Evolutionary conservation across 1,140 invertebrate genomes (phyloP).

Genomic region (Schlechtendalia chinensis): DNA sequence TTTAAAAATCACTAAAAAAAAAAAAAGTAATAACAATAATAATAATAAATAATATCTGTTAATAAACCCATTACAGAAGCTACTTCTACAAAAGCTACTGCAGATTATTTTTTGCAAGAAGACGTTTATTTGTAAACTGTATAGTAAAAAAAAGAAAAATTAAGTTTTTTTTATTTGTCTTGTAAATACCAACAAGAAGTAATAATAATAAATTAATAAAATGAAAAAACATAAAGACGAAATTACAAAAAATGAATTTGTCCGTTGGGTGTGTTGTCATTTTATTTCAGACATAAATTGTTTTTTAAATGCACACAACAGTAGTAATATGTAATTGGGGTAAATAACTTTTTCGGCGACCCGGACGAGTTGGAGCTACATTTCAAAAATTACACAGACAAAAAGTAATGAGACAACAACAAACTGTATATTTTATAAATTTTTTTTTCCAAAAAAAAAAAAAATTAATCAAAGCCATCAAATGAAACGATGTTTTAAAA

Average conservation of each 20-base stretch:
- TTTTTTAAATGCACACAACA: not conserved
- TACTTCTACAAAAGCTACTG: not conserved
- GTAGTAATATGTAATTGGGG: not conserved
- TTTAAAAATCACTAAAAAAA: not conserved
- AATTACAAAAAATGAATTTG: not conserved
- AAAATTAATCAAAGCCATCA: not conserved
- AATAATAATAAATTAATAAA: constrained; percentile 11
- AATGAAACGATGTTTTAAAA: not conserved
- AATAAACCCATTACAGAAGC: no score
- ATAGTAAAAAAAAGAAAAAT: not conserved
- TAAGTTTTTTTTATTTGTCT: constrained; percentile 5
- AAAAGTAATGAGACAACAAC: not conserved
- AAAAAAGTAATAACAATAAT: no score
- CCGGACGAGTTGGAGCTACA: not conserved
- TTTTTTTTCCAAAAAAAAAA: not conserved
- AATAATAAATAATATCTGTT: no score
- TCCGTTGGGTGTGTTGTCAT: not conserved
- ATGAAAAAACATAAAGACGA: constrained; percentile 15
- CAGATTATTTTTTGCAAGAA: not conserved
- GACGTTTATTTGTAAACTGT: not conserved
- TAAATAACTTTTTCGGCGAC: not conserved
- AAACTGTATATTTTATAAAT: not conserved
- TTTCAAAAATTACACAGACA: not conserved
- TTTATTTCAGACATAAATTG: not conserved
- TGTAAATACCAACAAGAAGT: not conserved